Percentiles rank a stretch among this genome's conserved stretches.
These are phyloP conservation scores for Bibio marci DNA, from an alignment of 2,888 invertebrate genomes.

Conservation along the genomic window DNA sequence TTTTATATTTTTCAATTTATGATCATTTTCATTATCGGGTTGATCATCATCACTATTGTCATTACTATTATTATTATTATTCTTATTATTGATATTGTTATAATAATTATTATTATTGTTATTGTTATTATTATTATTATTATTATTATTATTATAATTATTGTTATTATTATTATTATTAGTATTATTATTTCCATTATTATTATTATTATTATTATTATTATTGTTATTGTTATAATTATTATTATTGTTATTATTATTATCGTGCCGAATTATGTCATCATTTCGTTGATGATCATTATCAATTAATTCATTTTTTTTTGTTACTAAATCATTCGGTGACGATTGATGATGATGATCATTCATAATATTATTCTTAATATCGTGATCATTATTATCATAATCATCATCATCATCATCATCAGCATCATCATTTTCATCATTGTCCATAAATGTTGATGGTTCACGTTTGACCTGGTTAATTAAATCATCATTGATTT, in stretches of 20 bases:
- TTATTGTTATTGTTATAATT: background rate
- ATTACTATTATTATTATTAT: background rate
- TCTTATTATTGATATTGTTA: background rate
- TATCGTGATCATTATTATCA: constrained; percentile 3
- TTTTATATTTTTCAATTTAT: background rate
- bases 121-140: background rate
- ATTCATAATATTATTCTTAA: background rate
- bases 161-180: constrained; percentile 13
- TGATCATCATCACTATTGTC: background rate
- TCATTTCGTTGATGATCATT: constrained; percentile 4
- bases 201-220: too few species aligned
- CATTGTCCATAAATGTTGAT: background rate
- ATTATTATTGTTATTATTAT: background rate
- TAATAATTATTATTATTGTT: background rate
- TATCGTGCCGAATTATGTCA: too few species aligned
- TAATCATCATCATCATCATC: constrained; percentile 38
- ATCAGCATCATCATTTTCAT: constrained; percentile 35
- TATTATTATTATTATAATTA: too few species aligned
- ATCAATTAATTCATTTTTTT: constrained; percentile 24
- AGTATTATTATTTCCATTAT: background rate
- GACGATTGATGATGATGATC: too few species aligned
- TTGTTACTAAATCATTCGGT: constrained; percentile 9
- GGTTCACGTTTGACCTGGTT: constrained; percentile 20
- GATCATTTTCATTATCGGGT: constrained; percentile 13
- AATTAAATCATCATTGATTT: background rate